phyloP scores from a whole-genome alignment of 2,888 invertebrate species.

The Priapulus caudatus region DNA sequence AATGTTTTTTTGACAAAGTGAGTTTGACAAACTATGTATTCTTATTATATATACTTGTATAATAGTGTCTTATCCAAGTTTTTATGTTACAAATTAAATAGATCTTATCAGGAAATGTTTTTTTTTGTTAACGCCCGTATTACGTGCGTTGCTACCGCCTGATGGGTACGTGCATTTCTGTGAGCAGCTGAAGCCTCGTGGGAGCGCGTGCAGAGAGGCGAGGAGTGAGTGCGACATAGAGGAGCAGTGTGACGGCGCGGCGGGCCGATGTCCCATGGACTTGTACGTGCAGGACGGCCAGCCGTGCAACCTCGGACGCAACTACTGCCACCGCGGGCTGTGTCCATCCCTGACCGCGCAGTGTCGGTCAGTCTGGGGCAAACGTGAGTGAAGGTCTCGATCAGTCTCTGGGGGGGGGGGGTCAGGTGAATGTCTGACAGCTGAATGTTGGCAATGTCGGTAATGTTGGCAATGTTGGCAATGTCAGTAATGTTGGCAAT shows the following conservation, averaged over 20 bases:
- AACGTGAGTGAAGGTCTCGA: constrained; percentile 41
- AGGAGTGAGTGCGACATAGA: constrained; percentile 89
- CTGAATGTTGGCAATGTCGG: too few relatives aligned
- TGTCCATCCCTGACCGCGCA: constrained; percentile 78
- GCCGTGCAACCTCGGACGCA: constrained; percentile 54
- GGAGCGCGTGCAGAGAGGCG: constrained; percentile 69
- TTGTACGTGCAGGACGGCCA: constrained; percentile 72
- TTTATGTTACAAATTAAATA: too few relatives aligned
- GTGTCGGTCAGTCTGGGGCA: constrained; percentile 88
- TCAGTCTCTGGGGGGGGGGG: constrained; percentile 4
- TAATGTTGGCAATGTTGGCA: too few relatives aligned
- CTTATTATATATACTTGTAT: constrained; percentile 4
- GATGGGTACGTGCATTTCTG: constrained; percentile 23
- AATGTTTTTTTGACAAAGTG: constrained; percentile 13
- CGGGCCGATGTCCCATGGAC: constrained; percentile 76
- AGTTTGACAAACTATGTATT: not conserved
- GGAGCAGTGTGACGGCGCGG: constrained; percentile 78
- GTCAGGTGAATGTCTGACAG: too few relatives aligned
- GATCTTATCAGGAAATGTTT: constrained; percentile 6
- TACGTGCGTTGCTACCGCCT: constrained; percentile 27
- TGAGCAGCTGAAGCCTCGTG: constrained; percentile 55
- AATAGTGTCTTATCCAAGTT: too few relatives aligned
- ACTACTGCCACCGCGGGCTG: constrained; percentile 76
- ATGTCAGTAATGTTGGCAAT: too few relatives aligned
- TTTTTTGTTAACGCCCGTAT: too few relatives aligned